Percentiles rank a stretch among this genome's conserved stretches.
Conservation (phyloP, 2,113 vertebrate genomes). For the Elaphurus davidianus region DNA sequence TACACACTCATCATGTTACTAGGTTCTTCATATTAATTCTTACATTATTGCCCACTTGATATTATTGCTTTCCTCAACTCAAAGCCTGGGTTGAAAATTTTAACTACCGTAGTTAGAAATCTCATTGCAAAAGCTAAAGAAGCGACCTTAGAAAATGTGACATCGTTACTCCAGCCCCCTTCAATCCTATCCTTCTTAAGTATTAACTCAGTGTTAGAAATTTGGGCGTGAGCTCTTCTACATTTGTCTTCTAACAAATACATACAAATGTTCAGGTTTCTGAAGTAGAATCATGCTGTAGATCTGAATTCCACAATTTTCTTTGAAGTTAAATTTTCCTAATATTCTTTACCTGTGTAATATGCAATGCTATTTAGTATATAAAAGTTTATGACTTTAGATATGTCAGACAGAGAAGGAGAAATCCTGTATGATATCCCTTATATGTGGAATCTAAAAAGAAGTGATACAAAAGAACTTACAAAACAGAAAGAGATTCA, state of each 20-base stretch:
- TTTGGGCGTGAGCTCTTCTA: not conserved
- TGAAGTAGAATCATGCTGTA: not conserved
- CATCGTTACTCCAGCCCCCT: not conserved
- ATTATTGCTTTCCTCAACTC: not conserved
- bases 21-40: not conserved
- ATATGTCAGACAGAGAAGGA: not conserved
- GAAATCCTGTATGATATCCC: not conserved
- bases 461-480: not conserved
- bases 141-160: not conserved
- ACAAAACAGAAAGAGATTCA: not conserved
- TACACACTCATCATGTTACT: not conserved
- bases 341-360: not conserved
- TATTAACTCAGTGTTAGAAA: not conserved
- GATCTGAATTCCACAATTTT: not conserved
- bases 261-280: not conserved
- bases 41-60: not conserved
- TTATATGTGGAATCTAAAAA: not conserved
- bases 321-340: not conserved
- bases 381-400: not conserved
- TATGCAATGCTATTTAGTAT: not conserved
- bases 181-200: not conserved
- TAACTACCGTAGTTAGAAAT: not conserved
- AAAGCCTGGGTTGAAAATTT: not conserved
- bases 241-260: not conserved
- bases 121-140: not conserved